Conservation (phyloP, 1,140 invertebrate species). For the Nymphalis io region DNA sequence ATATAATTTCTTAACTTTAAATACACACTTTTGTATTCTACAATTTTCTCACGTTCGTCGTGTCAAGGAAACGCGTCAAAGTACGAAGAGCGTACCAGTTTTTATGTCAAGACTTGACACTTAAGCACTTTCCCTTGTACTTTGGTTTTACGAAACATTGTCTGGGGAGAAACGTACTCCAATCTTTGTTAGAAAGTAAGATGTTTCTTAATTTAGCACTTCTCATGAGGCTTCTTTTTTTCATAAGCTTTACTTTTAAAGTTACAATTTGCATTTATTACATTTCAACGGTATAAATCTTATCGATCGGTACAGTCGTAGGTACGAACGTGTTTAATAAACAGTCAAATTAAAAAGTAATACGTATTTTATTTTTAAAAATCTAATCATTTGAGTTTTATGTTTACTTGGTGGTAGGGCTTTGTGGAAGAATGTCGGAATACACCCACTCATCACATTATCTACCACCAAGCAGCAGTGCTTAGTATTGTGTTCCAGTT, state of each 20-base stretch:
- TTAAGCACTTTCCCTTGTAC: constrained; percentile 26
- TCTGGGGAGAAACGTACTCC: background rate
- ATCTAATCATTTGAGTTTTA: too few species aligned
- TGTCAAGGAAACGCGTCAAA: constrained; percentile 19
- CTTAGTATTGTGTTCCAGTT: too few species aligned
- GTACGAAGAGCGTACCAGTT: constrained; percentile 13
- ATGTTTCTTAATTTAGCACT: background rate
- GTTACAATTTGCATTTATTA: too few species aligned
- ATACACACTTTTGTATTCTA: background rate
- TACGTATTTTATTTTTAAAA: too few species aligned
- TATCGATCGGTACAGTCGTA: too few species aligned
- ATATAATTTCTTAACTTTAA: background rate
- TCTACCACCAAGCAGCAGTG: too few species aligned
- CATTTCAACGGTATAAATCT: too few species aligned
- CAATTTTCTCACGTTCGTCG: constrained; percentile 22
- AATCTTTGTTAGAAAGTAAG: constrained; percentile 5
- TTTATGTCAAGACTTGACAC: constrained; percentile 25
- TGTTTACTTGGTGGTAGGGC: too few species aligned
- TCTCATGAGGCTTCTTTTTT: background rate
- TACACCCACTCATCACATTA: too few species aligned
- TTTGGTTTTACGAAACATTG: constrained; percentile 25
- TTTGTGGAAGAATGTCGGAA: too few species aligned
- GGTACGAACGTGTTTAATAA: too few species aligned
- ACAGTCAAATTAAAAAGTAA: too few species aligned
- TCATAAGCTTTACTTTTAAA: background rate